These are phyloP conservation scores for Coenonympha glycerion DNA, from an alignment of 2,888 invertebrate genomes.

Conservation along the genomic window DNA sequence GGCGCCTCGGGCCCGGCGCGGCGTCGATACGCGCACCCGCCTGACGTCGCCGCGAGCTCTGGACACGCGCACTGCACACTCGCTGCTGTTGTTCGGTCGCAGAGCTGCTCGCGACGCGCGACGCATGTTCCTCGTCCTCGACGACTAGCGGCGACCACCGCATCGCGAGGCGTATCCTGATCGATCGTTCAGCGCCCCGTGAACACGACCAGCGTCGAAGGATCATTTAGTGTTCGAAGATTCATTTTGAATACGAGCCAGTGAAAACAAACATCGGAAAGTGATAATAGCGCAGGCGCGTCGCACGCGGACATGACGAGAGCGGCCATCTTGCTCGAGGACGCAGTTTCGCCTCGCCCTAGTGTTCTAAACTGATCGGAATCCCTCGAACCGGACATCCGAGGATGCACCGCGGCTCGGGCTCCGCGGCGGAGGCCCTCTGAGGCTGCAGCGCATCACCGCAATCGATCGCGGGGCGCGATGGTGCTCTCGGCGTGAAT, in stretches of 20 bases:
- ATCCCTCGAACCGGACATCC: conserved; percentile 41
- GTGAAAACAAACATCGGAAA: conserved; percentile 72
- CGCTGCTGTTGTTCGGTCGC: conserved; percentile 41
- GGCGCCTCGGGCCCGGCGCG: conserved; percentile 39
- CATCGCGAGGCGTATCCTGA: conserved; percentile 32
- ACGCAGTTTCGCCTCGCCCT: conserved; percentile 73
- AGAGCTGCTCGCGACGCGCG: conserved; percentile 45
- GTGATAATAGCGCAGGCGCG: conserved; percentile 69
- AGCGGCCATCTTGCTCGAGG: conserved; percentile 73
- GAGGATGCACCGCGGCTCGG: conserved; percentile 55
- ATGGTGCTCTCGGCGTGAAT: conserved; percentile 72
- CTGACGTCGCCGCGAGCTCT: conserved; percentile 56
- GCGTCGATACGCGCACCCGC: conserved; percentile 59
- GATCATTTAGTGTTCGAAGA: conserved; percentile 38
- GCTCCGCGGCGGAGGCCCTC: conserved; percentile 55
- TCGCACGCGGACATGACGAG: conserved; percentile 62
- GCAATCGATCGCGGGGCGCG: conserved; percentile 68
- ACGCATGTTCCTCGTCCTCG: conserved; percentile 46
- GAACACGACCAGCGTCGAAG: conserved; percentile 17
- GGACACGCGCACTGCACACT: conserved; percentile 50
- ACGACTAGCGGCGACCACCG: conserved; percentile 42
- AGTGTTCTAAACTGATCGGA: conserved; percentile 57
- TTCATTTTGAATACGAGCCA: conserved; percentile 37
- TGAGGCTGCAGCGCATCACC: conserved; percentile 66
- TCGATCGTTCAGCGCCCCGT: conserved; percentile 17